Evolutionary conservation across 1,140 invertebrate species (phyloP).

Genomic region (Drosophila teissieri): DNA sequence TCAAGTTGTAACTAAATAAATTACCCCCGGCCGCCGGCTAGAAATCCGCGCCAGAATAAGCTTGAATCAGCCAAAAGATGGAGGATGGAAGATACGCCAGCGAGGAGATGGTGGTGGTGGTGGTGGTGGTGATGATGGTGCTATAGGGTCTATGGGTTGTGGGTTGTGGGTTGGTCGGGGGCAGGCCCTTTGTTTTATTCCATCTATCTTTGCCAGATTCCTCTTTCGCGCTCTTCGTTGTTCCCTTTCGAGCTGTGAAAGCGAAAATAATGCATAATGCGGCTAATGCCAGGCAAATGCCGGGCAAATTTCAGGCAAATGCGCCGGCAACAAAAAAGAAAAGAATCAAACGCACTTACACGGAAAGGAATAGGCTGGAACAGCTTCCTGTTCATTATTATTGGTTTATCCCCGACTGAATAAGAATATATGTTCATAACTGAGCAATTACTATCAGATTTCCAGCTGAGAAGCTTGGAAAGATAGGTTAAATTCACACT

Average conservation of each 20-base stretch:
- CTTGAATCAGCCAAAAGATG: conserved; percentile 27
- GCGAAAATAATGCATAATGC: conserved; percentile 59
- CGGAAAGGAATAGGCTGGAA: background rate
- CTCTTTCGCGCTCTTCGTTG: conserved; percentile 8
- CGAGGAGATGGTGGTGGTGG: conserved; percentile 9
- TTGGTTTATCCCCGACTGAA: too few relatives aligned
- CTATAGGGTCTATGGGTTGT: background rate
- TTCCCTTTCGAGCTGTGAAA: conserved; percentile 36
- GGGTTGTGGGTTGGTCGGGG: background rate
- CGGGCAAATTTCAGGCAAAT: background rate
- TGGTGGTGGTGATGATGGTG: conserved; percentile 16
- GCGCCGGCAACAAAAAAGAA: background rate
- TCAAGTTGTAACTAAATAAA: conserved; percentile 82
- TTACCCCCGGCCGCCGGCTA: conserved; percentile 31
- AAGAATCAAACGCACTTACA: background rate
- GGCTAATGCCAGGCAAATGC: conserved; percentile 40
- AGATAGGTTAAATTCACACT: too few relatives aligned
- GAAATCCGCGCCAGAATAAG: conserved; percentile 15
- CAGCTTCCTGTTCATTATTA: background rate
- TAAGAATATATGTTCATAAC: too few relatives aligned
- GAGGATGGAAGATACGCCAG: conserved; percentile 24
- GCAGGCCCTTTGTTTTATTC: conserved; percentile 30
- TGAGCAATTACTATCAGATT: too few relatives aligned
- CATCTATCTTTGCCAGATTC: conserved; percentile 13
- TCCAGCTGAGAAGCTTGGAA: too few relatives aligned